Percentiles rank a stretch among this genome's conserved stretches.
phyloP scores from a whole-genome alignment of 2,113 vertebrate species.

The Propithecus coquereli region DNA sequence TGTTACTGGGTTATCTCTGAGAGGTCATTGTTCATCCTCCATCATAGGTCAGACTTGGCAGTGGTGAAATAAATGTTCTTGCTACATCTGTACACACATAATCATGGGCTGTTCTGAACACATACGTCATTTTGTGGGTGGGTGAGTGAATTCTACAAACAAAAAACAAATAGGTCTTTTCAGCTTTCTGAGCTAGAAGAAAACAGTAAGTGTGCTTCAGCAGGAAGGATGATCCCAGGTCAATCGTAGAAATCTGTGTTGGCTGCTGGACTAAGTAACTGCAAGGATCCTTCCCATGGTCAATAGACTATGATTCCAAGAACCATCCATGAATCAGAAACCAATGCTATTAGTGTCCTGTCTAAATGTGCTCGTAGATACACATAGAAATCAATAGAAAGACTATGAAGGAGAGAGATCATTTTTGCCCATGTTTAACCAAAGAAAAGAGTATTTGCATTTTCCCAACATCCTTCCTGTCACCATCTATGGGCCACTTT shows the following conservation, averaged over 20 bases:
- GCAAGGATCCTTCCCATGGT: neutral
- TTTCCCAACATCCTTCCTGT: neutral
- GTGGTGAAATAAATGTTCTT: constrained; percentile 65
- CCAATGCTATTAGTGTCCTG: neutral
- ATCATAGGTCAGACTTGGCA: constrained; percentile 74
- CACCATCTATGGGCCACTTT: neutral
- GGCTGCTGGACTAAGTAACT: neutral
- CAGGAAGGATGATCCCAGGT: constrained; percentile 40
- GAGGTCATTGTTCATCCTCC: constrained; percentile 71
- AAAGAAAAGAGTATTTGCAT: constrained; percentile 9
- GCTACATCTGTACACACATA: constrained; percentile 68
- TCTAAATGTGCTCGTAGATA: neutral
- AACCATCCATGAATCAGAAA: neutral
- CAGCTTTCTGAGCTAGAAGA: constrained; percentile 57
- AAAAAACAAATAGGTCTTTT: constrained; percentile 74
- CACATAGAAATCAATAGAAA: neutral
- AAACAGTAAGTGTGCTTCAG: constrained; percentile 58
- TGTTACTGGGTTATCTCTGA: constrained; percentile 67
- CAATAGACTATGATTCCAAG: neutral
- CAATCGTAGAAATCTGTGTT: neutral
- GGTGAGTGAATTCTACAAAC: constrained; percentile 59
- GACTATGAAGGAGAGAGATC: neutral
- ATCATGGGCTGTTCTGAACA: constrained; percentile 73
- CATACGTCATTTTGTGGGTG: constrained; percentile 73
- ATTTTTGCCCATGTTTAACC: neutral